Base-by-base conservation (phyloP, 2,888 invertebrate species). In the Plutella xylostella region DNA sequence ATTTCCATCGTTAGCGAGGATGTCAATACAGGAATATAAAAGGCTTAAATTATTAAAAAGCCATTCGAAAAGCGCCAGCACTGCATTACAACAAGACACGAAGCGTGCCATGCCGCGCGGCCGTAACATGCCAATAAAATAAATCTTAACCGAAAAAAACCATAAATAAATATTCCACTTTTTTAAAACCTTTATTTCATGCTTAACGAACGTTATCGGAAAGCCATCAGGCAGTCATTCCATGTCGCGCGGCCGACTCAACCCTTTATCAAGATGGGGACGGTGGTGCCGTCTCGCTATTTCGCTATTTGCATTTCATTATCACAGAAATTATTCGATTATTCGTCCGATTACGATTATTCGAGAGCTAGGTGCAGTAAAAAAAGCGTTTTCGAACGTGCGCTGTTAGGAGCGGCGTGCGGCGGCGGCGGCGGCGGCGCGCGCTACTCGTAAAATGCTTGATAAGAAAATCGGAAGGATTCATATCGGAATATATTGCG, bases 181-280 rank as follows among this genome's bases (percentile, higher is more conserved):
- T 39, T 39, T 37, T n/a, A n/a, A 37, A 37, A 37, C 51, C 56
- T 58, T 50, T 53, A 55, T 65, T 62, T 73, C 68, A 61, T 78
- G 79, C 60, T 56, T 56, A 51, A 55, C 55, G 59, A 60, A 60
- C 71, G 73, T 80, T 80, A 82, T 82, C 74, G 74, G 64, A 63
- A 74, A 74, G 62, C 71, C 62, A 75, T 73, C 63, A 25, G 58
- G 58, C 28, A 58, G 60, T 56, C 54, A 59, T 57, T 63, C 61
- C 58, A 56, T 63, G 63, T 65, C 72, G 72, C 69, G 71, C 15
- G 22, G n/a, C 25, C 12, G 17, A 25, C 22, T 17, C 67, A 75
- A 79, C 77, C 77, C 79, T 78, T 82, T 83, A 83, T 82, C 82
- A 61, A 62, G 82, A 82, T 80, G 56, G 80, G 57, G 72, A 53